Base-by-base conservation (phyloP, 2,113 vertebrate genomes). In the Nerophis ophidion region DNA sequence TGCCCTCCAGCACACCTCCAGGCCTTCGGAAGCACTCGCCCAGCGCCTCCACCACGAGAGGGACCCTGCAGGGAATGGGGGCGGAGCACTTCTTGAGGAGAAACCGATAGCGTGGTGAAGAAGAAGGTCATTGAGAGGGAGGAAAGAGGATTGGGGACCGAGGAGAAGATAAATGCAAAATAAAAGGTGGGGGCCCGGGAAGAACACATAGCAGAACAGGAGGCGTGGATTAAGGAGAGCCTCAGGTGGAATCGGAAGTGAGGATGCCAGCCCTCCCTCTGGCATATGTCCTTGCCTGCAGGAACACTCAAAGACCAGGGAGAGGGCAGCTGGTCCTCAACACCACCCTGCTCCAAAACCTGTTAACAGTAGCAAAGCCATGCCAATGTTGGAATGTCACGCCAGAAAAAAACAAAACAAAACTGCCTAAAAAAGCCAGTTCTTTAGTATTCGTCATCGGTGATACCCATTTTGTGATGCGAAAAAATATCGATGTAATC, bases 191-290 rank as follows among this genome's bases (percentile, higher is more conserved):
- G 12, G 17, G 14, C 5, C 26, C 55, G 51, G 47, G 40, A 74
- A 63, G 65, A 79, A 51, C 51, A 44, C 52, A 38, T 34, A 12
- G 61, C 72, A 74, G 66, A 79, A 81, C 81, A 71, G 76, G 76
- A 75, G 64, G 83, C 55, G 38, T 61, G 82, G 82, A 84, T 84
- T 81, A 83, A 76, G 82, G 74, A 75, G 81, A 81, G 83, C 89
- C 83, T 82, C 79, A 74, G 79, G 81, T 80, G 69, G 76, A 87
- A 85, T 51, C 89, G 92, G 91, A 92, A 92, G 85, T 76, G 59
- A 74, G 58, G 11, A 48, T 91, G 92, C 91, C 91, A 94, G 86
- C 86, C 87, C 80, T 84, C 86, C 79, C 78, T 81, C 71, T 82
- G 84, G 84, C 86, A 88, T 88, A 88, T 88, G 86, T 84, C 80